These are phyloP conservation scores for Dicyrtomina minuta DNA, from an alignment of 2,888 invertebrate genomes.

Conservation along the genomic window DNA sequence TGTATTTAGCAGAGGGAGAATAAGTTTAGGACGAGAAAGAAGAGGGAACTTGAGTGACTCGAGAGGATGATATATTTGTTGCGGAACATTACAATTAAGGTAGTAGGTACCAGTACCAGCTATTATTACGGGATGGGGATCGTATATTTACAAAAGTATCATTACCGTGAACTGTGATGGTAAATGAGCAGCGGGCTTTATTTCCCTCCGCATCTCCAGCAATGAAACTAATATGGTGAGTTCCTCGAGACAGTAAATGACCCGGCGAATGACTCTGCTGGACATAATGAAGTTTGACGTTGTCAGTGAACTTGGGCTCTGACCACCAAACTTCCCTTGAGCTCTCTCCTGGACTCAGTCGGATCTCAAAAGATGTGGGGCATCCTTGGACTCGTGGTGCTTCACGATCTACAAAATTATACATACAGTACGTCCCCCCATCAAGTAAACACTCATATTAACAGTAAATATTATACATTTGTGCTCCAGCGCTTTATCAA, in stretches of 20 bases:
- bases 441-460: neutral
- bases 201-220: conserved; percentile 67
- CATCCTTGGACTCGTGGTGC: conserved; percentile 64
- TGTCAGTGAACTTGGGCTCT: conserved; percentile 66
- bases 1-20: neutral
- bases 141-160: neutral
- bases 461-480: conserved; percentile 7
- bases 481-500: neutral
- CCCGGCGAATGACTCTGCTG: conserved; percentile 61
- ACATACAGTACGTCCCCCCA: neutral
- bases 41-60: neutral
- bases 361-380: conserved; percentile 65
- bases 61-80: neutral
- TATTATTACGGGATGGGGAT: neutral
- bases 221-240: conserved; percentile 66
- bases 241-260: conserved; percentile 63
- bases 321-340: conserved; percentile 65
- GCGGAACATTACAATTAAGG: neutral
- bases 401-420: conserved; percentile 59
- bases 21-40: neutral
- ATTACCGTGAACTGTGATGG: conserved; percentile 57
- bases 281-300: conserved; percentile 62
- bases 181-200: conserved; percentile 66
- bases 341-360: conserved; percentile 61
- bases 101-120: too few relatives aligned